Base-by-base conservation (phyloP, 2,888 invertebrate genomes). In the Lycia hirtaria region DNA sequence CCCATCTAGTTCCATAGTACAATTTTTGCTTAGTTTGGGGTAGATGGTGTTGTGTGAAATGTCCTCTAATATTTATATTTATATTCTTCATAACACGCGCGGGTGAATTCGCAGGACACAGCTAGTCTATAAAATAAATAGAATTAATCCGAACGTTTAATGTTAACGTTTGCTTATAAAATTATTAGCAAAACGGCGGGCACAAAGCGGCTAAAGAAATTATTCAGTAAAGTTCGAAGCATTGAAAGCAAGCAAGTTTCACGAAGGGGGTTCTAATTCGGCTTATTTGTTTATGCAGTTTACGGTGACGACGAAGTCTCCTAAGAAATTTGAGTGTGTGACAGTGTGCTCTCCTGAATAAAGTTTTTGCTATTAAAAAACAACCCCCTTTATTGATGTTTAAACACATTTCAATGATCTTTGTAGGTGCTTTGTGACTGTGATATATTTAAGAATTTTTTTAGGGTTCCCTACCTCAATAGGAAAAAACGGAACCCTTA, bases 201-300 rank as follows among this genome's bases (percentile, higher is more conserved):
- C 68, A 73, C 68, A 76, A 76, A 72, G 71, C 68, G 65, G 57
- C 65, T 67, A 65, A 43, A 68, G 72, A 71, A 76, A 80, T 80
- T 78, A 81, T 78, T 80, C 75, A 74, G 69, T 63, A 69, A n/a
- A 72, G 68, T 68, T 69, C 60, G 68, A 60, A 71, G 68, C 72
- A 73, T 76, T 79, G 73, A 70, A 59, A 67, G 70, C 70, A 72
- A 71, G 72, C 69, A 72, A 75, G 76, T 68, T 73, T 75, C 71
- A 73, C 71, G 73, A 78, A 81, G 83, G 86, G 85, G 86, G 85
- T 79, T 80, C 77, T 78, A 79, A 81, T 84, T 80, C 75, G 69
- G 79, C 71, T 80, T 82, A 85, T 84, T 87, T 85, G 85, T 86
- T 85, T 81, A 85, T 84, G 80, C 84, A 78, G 76, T 76, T 75